Percentiles rank a stretch among this genome's conserved stretches.
Evolutionary conservation across 2,888 invertebrate genomes (phyloP).

Genomic region (Tortrix viridana): DNA sequence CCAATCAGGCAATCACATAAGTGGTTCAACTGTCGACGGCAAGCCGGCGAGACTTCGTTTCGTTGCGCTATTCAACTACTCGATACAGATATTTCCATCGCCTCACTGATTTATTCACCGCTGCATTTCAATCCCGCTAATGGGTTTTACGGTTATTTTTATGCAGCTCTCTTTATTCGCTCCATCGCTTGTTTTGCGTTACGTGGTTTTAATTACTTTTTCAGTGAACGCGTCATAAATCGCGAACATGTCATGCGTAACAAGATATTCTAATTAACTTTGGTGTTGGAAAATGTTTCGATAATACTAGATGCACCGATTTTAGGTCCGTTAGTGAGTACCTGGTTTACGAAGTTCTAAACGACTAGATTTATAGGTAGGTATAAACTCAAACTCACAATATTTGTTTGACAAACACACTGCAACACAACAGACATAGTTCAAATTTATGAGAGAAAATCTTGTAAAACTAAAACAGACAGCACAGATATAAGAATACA

Average conservation of each 20-base stretch:
- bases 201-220: conserved; percentile 10
- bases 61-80: conserved; percentile 29
- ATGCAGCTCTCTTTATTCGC: conserved; percentile 16
- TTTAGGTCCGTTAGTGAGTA: too few relatives aligned
- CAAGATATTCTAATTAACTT: conserved; percentile 8
- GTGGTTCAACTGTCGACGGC: too few relatives aligned
- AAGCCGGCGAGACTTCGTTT: conserved; percentile 10
- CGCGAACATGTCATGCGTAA: background rate
- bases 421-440: too few relatives aligned
- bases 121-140: conserved; percentile 33
- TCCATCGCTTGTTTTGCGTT: conserved; percentile 15
- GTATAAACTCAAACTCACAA: too few relatives aligned
- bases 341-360: too few relatives aligned
- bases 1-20: too few relatives aligned
- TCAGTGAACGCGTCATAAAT: conserved; percentile 1
- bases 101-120: conserved; percentile 22
- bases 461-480: too few relatives aligned
- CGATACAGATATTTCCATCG: conserved; percentile 8
- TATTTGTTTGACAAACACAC: too few relatives aligned
- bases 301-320: background rate
- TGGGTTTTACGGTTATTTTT: conserved; percentile 28
- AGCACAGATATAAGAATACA: too few relatives aligned
- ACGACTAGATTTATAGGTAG: too few relatives aligned
- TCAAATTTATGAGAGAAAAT: too few relatives aligned
- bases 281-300: background rate